These are phyloP conservation scores for Lepus americanus DNA, from an alignment of 2,113 vertebrate genomes.

Conservation along the genomic window DNA sequence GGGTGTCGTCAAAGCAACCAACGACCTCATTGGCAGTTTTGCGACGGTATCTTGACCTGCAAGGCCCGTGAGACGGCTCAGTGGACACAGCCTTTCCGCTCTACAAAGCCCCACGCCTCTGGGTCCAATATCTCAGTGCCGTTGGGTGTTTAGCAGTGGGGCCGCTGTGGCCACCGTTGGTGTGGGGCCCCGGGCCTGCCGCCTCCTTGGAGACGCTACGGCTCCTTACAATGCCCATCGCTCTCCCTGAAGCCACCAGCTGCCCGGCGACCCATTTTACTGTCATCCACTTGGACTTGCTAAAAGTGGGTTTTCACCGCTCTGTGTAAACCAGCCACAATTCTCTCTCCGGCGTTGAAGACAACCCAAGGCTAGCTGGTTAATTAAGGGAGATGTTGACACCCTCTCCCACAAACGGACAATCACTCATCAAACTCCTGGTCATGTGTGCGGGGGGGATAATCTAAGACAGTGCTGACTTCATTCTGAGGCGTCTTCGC, in stretches of 20 bases:
- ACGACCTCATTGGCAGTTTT: not conserved
- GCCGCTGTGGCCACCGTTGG: too few relatives aligned
- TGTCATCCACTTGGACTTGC: not conserved
- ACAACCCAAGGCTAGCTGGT: not conserved
- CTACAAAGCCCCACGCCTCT: too few relatives aligned
- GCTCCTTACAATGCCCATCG: too few relatives aligned
- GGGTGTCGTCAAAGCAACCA: not conserved
- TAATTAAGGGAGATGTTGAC: not conserved
- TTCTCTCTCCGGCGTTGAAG: not conserved
- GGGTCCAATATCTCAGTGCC: too few relatives aligned
- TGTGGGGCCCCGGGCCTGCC: too few relatives aligned
- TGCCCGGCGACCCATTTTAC: not conserved
- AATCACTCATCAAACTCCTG: not conserved
- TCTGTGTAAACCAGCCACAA: not conserved
- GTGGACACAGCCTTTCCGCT: not conserved
- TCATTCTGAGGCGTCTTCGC: not conserved
- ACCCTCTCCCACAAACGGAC: not conserved
- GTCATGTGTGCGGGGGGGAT: not conserved
- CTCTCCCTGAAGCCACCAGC: too few relatives aligned
- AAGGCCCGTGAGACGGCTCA: not conserved
- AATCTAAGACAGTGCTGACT: not conserved
- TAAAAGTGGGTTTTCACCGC: not conserved
- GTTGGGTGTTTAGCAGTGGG: too few relatives aligned
- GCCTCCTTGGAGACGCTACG: too few relatives aligned
- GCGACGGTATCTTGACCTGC: not conserved